Percentiles rank a stretch among this genome's conserved stretches.
Evolutionary conservation across 2,888 invertebrate genomes (phyloP).

Genomic region (Melinaea marsaeus): DNA sequence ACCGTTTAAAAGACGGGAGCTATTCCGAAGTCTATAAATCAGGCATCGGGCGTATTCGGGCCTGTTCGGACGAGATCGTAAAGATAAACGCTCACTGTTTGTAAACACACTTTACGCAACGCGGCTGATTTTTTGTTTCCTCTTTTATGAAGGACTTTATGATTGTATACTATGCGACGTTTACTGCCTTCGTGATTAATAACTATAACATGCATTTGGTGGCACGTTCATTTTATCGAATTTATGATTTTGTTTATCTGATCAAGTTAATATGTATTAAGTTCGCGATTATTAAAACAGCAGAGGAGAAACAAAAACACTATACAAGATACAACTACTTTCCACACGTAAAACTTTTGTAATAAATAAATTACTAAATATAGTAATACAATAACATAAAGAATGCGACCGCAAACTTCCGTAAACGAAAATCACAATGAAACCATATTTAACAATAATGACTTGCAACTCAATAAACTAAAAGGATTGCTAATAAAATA

Average conservation of each 20-base stretch:
- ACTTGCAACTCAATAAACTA: constrained; percentile 35
- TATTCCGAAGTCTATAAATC: constrained; percentile 68
- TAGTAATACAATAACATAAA: too few relatives aligned
- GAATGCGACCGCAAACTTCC: background rate
- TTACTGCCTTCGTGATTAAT: constrained; percentile 33
- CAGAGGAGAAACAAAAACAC: too few relatives aligned
- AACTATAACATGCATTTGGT: background rate
- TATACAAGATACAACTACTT: too few relatives aligned
- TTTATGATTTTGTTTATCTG: background rate
- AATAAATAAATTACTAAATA: too few relatives aligned
- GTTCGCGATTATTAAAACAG: background rate
- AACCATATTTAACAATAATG: constrained; percentile 30
- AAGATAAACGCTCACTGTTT: constrained; percentile 65
- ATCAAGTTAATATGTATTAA: background rate
- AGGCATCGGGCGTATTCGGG: constrained; percentile 58
- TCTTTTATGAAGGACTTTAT: constrained; percentile 40
- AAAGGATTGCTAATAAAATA: constrained; percentile 58
- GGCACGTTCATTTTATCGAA: background rate
- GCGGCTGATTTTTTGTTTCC: constrained; percentile 57
- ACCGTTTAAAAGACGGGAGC: constrained; percentile 66
- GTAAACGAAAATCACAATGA: constrained; percentile 16
- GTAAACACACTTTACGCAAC: constrained; percentile 67
- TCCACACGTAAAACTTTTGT: too few relatives aligned
- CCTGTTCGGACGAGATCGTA: constrained; percentile 60
- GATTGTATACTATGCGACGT: constrained; percentile 37